Base-by-base conservation (phyloP, 2,888 invertebrate genomes). In the Myathropa florea region DNA sequence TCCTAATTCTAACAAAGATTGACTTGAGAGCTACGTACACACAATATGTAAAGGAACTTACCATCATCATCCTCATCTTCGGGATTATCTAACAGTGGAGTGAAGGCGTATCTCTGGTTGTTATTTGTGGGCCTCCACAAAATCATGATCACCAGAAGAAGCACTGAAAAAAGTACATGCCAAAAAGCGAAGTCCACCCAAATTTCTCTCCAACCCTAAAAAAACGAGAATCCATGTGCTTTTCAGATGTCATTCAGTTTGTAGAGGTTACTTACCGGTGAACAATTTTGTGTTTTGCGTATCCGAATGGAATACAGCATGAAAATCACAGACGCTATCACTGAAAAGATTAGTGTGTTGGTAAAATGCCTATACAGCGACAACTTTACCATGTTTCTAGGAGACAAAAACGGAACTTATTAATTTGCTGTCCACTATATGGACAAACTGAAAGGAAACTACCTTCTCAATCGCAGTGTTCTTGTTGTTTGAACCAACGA, bases 151-250 rank as follows among this genome's bases (percentile, higher is more conserved):
- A 97, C 97, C 46, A 97, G 93, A 26, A 99, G 94, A 76, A 99
- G 95, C 88, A 96, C 94, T 18, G 97, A 97, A 93, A 99, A 98
- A 78, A 98, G 94, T 39, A 98, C 94, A 93, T 98, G 98, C 98
- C 98, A 98, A 93, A 97, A 98, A 3, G 97, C 98, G 88, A 97
- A 97, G 91, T 98, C 98, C 90, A 98, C 93, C 98, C 98, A 99
- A 88, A 97, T 94, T 90, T 97, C 96, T 90, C 96, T 96, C 98
- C 98, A 98, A 88, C 96, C 96, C 95, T 96, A 89, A 59, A 59
- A 77, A 80, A 70, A 53, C 0, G n/a, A 68, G 30, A 53, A 59
- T 21, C 14, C 68, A 70, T 78, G 55, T 46, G 61, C 65, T 63
- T 81, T 65, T 23, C 39, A 4, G n/a, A 18, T 36, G 33, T 61